Percentiles rank a stretch among this genome's conserved stretches.
Evolutionary conservation across 2,797 vertebrate species (phyloP).

Genomic region (Semotilus atromaculatus): DNA sequence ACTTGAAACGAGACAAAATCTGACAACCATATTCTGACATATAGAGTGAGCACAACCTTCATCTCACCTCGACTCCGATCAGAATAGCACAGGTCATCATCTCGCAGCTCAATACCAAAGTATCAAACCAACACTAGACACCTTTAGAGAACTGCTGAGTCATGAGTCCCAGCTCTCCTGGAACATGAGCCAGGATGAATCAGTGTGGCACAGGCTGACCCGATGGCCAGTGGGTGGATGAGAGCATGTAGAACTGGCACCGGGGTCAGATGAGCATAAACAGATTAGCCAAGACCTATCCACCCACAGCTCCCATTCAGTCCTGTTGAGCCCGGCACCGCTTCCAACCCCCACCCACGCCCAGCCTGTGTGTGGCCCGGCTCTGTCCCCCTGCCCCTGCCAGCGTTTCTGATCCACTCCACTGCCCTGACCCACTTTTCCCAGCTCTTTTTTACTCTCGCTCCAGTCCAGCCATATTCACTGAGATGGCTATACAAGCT

Average conservation of each 20-base stretch:
- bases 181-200: conserved; percentile 33
- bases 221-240: conserved; percentile 40
- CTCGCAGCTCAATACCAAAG: neutral
- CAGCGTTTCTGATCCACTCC: conserved; percentile 28
- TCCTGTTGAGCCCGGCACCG: neutral
- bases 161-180: conserved; percentile 36
- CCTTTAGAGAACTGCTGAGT: conserved; percentile 38
- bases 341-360: conserved; percentile 29
- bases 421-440: conserved; percentile 40
- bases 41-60: neutral
- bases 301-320: conserved; percentile 35
- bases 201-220: conserved; percentile 30
- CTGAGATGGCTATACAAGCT: conserved; percentile 16
- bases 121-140: conserved; percentile 42
- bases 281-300: conserved; percentile 40
- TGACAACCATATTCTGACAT: neutral
- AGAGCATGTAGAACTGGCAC: conserved; percentile 39
- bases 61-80: conserved; percentile 20
- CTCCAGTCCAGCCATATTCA: neutral
- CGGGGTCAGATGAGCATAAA: conserved; percentile 10
- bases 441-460: neutral
- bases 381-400: conserved; percentile 19
- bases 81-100: conserved; percentile 10
- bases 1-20: neutral
- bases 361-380: conserved; percentile 30